These are phyloP conservation scores for Battus philenor DNA, from an alignment of 1,140 invertebrate species.

Conservation along the genomic window DNA sequence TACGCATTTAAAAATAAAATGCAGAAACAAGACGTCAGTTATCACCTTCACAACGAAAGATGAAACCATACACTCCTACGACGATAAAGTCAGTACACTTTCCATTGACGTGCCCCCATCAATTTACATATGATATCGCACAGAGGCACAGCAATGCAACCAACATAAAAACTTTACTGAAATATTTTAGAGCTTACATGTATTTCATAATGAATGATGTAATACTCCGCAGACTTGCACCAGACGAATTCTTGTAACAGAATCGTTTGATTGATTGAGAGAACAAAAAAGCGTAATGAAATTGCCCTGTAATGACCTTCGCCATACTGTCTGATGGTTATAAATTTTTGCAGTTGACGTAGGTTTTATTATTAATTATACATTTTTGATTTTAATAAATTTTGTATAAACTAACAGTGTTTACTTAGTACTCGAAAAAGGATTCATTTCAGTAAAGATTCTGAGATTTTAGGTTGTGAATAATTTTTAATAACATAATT, in stretches of 20 bases:
- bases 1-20: conserved; percentile 11
- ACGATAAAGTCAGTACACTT: conserved; percentile 25
- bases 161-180: conserved; percentile 8
- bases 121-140: conserved; percentile 20
- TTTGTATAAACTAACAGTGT: too few species aligned
- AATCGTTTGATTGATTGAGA: conserved; percentile 32
- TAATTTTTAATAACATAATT: too few species aligned
- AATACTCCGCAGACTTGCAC: conserved; percentile 52
- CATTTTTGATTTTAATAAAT: too few species aligned
- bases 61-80: conserved; percentile 6
- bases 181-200: conserved; percentile 7
- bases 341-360: conserved; percentile 1
- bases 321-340: conserved; percentile 3
- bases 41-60: neutral
- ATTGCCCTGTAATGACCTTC: conserved; percentile 21
- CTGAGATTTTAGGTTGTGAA: too few species aligned
- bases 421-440: too few species aligned
- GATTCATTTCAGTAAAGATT: too few species aligned
- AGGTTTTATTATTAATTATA: conserved; percentile 1
- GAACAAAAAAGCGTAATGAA: conserved; percentile 22
- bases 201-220: conserved; percentile 51
- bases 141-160: conserved; percentile 31
- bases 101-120: conserved; percentile 35
- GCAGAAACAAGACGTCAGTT: conserved; percentile 26
- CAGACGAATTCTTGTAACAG: conserved; percentile 52